phyloP scores from a whole-genome alignment of 2,888 invertebrate species.

The Acanthoscelides obtectus region DNA sequence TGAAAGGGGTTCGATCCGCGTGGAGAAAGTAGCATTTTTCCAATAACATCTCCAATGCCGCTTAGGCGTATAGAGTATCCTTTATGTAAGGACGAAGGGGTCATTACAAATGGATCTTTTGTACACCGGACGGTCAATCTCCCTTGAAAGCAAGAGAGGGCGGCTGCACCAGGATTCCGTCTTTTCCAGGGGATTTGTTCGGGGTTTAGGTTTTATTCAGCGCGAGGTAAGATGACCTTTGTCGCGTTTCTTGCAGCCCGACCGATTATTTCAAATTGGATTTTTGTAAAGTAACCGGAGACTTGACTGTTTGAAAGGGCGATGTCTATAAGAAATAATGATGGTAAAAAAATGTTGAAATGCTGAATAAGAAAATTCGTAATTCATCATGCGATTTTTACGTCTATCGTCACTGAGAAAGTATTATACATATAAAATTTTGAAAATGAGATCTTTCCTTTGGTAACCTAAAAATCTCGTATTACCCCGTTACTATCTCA shows the following conservation, averaged over 20 bases:
- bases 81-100: conserved; percentile 24
- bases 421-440: too few species aligned
- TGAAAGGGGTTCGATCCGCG: background rate
- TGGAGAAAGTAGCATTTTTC: background rate
- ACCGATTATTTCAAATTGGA: background rate
- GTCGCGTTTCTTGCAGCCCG: background rate
- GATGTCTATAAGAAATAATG: too few species aligned
- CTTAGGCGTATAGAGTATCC: background rate
- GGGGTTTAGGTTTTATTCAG: too few species aligned
- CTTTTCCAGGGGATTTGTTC: conserved; percentile 30
- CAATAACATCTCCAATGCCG: background rate
- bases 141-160: conserved; percentile 44
- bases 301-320: too few species aligned
- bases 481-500: too few species aligned
- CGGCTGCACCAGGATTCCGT: conserved; percentile 40
- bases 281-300: background rate
- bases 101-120: conserved; percentile 49
- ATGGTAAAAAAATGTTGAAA: background rate
- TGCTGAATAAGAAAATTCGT: too few species aligned
- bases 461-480: too few species aligned
- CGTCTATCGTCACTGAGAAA: too few species aligned
- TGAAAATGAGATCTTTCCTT: too few species aligned
- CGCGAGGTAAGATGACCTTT: background rate
- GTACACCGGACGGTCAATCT: conserved; percentile 47
- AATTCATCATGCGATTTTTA: too few species aligned